Evolutionary conservation across 2,113 vertebrate species (phyloP).

Genomic region (Tragulus kanchil): DNA sequence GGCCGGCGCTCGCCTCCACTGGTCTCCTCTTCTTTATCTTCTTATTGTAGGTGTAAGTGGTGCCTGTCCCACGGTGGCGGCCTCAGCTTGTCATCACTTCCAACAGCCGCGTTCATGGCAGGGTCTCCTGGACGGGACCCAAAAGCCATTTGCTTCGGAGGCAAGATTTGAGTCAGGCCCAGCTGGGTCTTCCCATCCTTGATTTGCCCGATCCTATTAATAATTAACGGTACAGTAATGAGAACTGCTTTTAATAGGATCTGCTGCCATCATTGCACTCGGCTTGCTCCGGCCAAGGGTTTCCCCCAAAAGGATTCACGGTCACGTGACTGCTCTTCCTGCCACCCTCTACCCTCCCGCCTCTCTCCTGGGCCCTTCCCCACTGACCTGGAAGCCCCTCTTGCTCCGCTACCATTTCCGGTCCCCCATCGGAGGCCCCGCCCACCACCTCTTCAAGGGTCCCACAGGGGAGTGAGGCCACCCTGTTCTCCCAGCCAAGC

Average conservation of each 20-base stretch:
- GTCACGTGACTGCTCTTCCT: constrained; percentile 56
- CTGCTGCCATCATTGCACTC: constrained; percentile 42
- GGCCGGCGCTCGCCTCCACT: accelerated
- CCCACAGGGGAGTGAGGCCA: accelerated
- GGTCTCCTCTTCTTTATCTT: not conserved
- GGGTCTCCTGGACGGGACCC: constrained; percentile 11
- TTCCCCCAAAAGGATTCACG: constrained; percentile 59
- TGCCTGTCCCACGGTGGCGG: accelerated
- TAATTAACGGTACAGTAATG: constrained; percentile 85
- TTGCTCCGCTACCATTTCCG: accelerated
- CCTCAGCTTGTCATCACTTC: not conserved
- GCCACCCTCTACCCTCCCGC: no score
- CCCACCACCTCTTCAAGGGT: not conserved
- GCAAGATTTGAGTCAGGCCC: constrained; percentile 74
- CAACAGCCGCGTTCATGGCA: not conserved
- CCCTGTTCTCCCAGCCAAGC: not conserved
- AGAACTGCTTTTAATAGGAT: constrained; percentile 84
- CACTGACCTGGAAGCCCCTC: not conserved
- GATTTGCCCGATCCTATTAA: constrained; percentile 84
- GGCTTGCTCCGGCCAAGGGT: constrained; percentile 67
- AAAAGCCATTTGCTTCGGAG: constrained; percentile 66
- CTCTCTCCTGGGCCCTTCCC: not conserved
- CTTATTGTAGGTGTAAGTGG: accelerated
- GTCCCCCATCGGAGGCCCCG: not conserved
- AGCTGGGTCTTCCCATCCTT: constrained; percentile 84